Evolutionary conservation across 2,797 vertebrate species (phyloP).

Genomic region (Leptodactylus fallax): DNA sequence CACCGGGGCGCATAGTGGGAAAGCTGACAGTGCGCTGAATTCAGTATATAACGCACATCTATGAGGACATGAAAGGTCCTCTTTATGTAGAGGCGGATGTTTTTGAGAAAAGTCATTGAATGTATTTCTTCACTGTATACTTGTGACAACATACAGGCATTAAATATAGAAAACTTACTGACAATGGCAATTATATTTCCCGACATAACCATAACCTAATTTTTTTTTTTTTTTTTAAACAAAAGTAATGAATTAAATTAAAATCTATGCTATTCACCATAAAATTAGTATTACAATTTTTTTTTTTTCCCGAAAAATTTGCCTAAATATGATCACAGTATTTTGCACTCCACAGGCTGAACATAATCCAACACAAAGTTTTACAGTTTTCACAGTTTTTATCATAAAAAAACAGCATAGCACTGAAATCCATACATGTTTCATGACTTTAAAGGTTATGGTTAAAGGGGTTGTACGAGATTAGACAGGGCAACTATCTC

Average conservation of each 20-base stretch:
- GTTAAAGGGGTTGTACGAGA: neutral
- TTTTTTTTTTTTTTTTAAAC: neutral
- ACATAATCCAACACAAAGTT: slow-evolving; percentile 2
- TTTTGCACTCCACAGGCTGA: neutral
- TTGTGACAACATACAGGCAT: neutral
- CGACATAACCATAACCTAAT: neutral
- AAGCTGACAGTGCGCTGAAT: too few relatives aligned
- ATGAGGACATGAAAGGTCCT: too few relatives aligned
- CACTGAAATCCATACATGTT: neutral
- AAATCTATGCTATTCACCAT: neutral
- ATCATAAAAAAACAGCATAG: neutral
- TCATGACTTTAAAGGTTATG: neutral
- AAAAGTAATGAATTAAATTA: neutral
- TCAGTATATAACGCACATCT: too few relatives aligned
- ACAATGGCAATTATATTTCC: neutral
- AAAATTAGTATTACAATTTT: neutral
- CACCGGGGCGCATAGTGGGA: too few relatives aligned
- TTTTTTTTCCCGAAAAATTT: neutral
- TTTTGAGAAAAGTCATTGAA: neutral
- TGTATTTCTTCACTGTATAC: neutral
- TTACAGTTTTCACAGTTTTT: slow-evolving; percentile 19
- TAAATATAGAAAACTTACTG: neutral
- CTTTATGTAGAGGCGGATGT: too few relatives aligned
- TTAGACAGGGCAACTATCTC: neutral
- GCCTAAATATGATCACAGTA: neutral